phyloP scores from a whole-genome alignment of 1,140 invertebrate genomes.

The Ganaspis sp. region DNA sequence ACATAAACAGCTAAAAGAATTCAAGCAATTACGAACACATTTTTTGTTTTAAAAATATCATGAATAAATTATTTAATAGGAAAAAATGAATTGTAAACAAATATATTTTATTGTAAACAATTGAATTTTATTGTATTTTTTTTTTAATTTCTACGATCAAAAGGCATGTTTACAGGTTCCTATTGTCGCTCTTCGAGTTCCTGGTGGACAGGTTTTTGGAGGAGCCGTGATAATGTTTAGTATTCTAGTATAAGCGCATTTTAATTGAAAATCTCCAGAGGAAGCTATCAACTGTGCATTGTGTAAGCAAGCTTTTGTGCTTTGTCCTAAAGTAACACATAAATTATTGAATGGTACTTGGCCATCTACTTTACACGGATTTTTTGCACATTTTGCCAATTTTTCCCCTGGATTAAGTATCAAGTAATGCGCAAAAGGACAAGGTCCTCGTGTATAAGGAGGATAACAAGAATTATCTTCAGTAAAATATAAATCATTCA shows the following conservation, averaged over 20 bases:
- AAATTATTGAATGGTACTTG: background rate
- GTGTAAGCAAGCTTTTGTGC: background rate
- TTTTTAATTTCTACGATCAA: background rate
- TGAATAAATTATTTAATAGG: no score
- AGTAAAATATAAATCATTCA: background rate
- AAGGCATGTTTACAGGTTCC: background rate
- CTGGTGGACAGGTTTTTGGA: background rate
- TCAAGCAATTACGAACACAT: no score
- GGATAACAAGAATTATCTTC: background rate
- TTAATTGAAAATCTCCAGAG: background rate
- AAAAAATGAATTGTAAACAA: no score
- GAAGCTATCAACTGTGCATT: background rate
- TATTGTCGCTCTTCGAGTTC: background rate
- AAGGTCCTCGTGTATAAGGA: background rate
- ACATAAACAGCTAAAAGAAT: no score
- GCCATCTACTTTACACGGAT: background rate
- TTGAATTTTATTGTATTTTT: no score
- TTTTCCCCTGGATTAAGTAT: background rate
- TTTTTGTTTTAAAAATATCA: no score
- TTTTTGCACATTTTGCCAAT: background rate
- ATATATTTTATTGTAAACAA: no score
- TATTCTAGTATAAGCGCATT: background rate
- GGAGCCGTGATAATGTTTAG: background rate
- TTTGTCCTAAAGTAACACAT: background rate
- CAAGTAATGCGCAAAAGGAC: background rate